These are phyloP conservation scores for Eupeodes latifasciatus DNA, from an alignment of 2,888 invertebrate genomes.

Conservation along the genomic window DNA sequence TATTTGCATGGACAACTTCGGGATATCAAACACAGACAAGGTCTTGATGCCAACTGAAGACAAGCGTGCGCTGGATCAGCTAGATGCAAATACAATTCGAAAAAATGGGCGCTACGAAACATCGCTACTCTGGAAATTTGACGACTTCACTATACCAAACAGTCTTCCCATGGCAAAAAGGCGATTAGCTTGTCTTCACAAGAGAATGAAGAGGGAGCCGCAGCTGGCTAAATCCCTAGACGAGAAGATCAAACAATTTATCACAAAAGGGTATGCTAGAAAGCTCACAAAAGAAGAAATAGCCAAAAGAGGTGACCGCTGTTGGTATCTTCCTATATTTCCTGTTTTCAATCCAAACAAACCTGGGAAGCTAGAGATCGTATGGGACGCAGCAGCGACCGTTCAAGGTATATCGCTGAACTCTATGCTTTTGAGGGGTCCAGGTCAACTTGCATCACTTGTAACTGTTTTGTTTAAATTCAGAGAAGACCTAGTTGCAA, in stretches of 20 bases:
- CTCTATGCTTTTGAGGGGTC: constrained; percentile 7
- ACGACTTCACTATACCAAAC: neutral
- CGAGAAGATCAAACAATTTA: constrained; percentile 20
- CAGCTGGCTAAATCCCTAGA: neutral
- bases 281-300: neutral
- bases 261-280: constrained; percentile 20
- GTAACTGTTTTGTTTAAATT: neutral
- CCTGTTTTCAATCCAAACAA: constrained; percentile 2
- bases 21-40: constrained; percentile 2
- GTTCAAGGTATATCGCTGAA: constrained; percentile 27
- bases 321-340: constrained; percentile 14
- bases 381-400: constrained; percentile 2
- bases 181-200: neutral
- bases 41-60: neutral
- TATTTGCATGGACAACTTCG: constrained; percentile 21
- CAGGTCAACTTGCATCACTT: constrained; percentile 7
- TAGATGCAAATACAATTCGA: neutral
- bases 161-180: constrained; percentile 9
- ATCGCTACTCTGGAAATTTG: constrained; percentile 4
- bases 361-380: neutral
- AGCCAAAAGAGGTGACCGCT: neutral
- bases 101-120: neutral
- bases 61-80: neutral
- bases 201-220: constrained; percentile 2
- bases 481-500: neutral